Evolutionary conservation across 2,797 vertebrate species (phyloP), one percentile per base, ranked within the genome.

Genomic region (Cetoscarus ocellatus): DNA sequence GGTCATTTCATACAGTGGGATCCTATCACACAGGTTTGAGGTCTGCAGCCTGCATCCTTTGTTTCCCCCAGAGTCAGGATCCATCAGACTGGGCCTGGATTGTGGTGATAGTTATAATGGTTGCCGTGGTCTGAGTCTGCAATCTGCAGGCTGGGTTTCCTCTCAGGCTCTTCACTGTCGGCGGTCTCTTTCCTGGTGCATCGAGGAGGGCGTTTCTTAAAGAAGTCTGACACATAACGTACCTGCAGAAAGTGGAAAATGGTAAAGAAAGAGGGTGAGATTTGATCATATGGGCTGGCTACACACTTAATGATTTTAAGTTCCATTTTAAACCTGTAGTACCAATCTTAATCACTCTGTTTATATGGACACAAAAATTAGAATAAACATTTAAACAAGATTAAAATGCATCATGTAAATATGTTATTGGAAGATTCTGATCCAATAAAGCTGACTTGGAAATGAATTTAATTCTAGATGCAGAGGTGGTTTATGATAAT

Each of bases 171-270:
- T 9, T 95, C 95, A 6, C 82, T 90, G 0, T 92, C 86, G 0
- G 40, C 66, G 0, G 59, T 12, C 36, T 89, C 84, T 0, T 78
- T 43, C 63, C 64, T 83, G 0, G 61, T 61, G 75, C 82, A 80
- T 1, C 91, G 90, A 0, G 89, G 88, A 1, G 95, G 93, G 10
- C 95, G 95, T 3, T 84, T 62, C 88, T 98, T 98, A 78, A 98
- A 99, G 93, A 98, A 97, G 90, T 98, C 96, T 0, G 98, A 97
- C 77, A 98, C 87, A 0, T 94, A 96, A 39, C 61, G 88, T 45
- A 98, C 97, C 98, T 99, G 88, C 27, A 56, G 74, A 56, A 38
- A 75, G 40, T 42, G n/a, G 11, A 53, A 48, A 53, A 12, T 38
- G 36, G 43, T 55, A 14, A 56, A 1, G 45, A 49, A 40, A 39